These are phyloP conservation scores for Macrotis lagotis DNA, from an alignment of 2,113 vertebrate species.

Conservation along the genomic window DNA sequence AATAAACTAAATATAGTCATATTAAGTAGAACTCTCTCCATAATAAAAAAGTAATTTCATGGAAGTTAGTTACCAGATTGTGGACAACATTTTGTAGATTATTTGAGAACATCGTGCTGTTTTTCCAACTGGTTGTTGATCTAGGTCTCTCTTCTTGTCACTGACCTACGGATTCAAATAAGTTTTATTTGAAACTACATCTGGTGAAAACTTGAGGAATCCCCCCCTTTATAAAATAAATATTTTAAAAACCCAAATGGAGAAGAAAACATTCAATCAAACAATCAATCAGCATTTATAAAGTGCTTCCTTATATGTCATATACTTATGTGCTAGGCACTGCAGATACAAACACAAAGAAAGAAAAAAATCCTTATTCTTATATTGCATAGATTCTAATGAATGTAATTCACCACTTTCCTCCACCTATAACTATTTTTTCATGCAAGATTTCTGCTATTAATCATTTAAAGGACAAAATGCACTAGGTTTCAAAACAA, in stretches of 20 bases:
- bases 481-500: background rate
- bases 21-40: background rate
- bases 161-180: background rate
- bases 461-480: constrained; percentile 23
- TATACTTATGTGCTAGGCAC: background rate
- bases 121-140: constrained; percentile 50
- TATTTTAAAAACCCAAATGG: constrained; percentile 26
- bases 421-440: constrained; percentile 10
- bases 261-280: background rate
- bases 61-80: constrained; percentile 80
- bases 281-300: background rate
- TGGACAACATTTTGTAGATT: constrained; percentile 63
- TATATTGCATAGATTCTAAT: background rate
- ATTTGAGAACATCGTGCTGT: constrained; percentile 79
- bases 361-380: background rate
- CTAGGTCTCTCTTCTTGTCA: constrained; percentile 50
- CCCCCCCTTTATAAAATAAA: constrained; percentile 55
- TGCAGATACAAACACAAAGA: background rate
- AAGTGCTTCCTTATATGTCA: background rate
- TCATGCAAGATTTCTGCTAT: constrained; percentile 22
- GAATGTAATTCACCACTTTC: background rate
- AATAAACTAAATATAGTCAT: background rate
- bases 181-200: constrained; percentile 51
- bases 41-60: background rate
- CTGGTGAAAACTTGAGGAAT: constrained; percentile 40